Evolutionary conservation across 2,113 vertebrate species (phyloP), one percentile per base, ranked within the genome.

Genomic region (Fukomys damarensis): DNA sequence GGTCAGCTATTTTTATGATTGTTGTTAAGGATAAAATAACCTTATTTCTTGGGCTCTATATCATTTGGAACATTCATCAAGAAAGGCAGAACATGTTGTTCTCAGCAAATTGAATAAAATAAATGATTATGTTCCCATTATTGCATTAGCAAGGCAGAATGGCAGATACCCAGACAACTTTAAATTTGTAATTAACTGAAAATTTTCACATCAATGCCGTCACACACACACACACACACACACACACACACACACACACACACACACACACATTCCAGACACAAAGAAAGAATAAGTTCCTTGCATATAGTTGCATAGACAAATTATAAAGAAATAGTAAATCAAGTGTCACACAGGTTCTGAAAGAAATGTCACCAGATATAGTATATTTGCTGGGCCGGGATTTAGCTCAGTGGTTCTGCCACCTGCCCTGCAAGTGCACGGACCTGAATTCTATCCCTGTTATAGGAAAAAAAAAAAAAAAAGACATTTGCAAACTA

Each of bases 21-120:
- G 12, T 32, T 28, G 11, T 43, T 35, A 49, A 70, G 12, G 46
- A 46, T 41, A 26, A 41, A 3, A 24, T 38, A 66, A 82, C 5
- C 0, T 7, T 72, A 2, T 0, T 3, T 14, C 28, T 63, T 38
- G 14, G 68, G 22, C 12, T 54, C 17, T 49, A 0, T 32, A 61
- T 65, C 13, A 7, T 4, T 14, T 41, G 17, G 12, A 80, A 24
- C 74, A 38, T 35, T 72, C 32, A 30, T 74, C 4, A 54, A 70
- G 26, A 2, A 76, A 83, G 26, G 52, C 1, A 13, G 11, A 30
- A 6, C 4, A 26, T 26, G 10, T 32, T 30, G 28, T 70, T 85
- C n/a, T 43, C 14, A 52, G 30, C 17, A 61, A 30, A 80, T 1
- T 13, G 9, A 49, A 35, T 6, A 19, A 61, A 93, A 86, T 49